phyloP scores from a whole-genome alignment of 2,797 vertebrate species.

The Lepidocolaptes lacrymiger region DNA sequence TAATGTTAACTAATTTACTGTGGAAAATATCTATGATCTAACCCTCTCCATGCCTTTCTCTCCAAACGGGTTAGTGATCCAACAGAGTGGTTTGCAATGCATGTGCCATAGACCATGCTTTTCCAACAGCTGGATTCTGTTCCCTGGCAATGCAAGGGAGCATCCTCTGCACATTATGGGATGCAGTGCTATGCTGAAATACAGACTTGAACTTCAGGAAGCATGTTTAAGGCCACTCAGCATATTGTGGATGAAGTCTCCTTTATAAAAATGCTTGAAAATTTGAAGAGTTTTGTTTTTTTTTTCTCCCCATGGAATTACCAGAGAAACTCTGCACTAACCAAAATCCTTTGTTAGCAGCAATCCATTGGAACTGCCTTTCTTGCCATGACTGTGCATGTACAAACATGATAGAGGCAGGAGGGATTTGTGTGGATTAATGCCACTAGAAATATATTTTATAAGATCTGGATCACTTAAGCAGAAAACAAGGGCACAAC shows the following conservation, averaged over 20 bases:
- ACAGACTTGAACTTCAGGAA: neutral
- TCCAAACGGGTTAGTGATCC: constrained; percentile 15
- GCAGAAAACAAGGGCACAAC: neutral
- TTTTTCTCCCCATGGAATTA: neutral
- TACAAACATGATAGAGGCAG: neutral
- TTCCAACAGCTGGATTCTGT: neutral
- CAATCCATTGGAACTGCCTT: neutral
- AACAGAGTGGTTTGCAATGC: neutral
- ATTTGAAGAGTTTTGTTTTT: neutral
- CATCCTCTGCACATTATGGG: neutral
- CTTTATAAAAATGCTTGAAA: neutral
- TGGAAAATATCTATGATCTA: constrained; percentile 62
- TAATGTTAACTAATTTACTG: constrained; percentile 50
- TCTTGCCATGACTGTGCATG: neutral
- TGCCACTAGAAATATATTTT: neutral
- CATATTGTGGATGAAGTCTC: neutral
- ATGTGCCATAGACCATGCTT: neutral
- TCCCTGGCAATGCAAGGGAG: neutral
- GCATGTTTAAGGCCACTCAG: neutral
- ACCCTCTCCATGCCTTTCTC: constrained; percentile 37
- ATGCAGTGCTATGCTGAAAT: neutral
- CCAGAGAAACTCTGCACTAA: neutral
- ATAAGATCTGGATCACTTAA: neutral
- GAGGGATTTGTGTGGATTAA: neutral
- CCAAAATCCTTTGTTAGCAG: neutral